Evolutionary conservation across 2,113 vertebrate species (phyloP), one percentile per base, ranked within the genome.

Genomic region (Sinocyclocheilus rhinocerous): DNA sequence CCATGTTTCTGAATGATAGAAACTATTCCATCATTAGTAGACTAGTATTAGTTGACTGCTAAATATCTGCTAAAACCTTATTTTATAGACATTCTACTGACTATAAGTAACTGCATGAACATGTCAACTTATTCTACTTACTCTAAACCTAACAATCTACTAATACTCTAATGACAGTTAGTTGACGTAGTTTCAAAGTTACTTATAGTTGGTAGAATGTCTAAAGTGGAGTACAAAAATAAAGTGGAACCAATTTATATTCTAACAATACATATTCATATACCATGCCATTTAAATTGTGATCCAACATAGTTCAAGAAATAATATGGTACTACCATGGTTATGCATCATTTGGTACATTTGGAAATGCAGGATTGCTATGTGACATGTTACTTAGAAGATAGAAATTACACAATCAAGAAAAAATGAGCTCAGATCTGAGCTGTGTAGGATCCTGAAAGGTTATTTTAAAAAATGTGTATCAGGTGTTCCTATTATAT

Each of bases 401-500:
- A 15, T 12, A 26, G 8, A 26, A 65, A n/a, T 65, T 12, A 20
- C 55, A 57, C 0, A 0, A 69, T 69, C 29, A 36, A 69, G 16
- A 36, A 20, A 45, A 20, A 22, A 22, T 39, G 9, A 42, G 33
- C 33, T 72, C 69, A 39, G 33, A 39, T 22, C 69, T 22, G 33
- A 72, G 9, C 33, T 72, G 69, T 72, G 39, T 75, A 75, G 42
- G 72, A 26, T 76, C 4, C n/a, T 50, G 22, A 76, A 76, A 48
- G 22, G 42, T 24, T 76, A 50, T 76, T 76, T 50, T 9, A 12
- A 76, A n/a, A 76, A 76, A 76, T 48, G n/a, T 26, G 22, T 76
- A n/a, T 76, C n/a, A 76, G 72, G 42, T 45, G 36, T n/a, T 42
- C 70, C 36, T 73, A n/a, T 73, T 73, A 45, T 73, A 73, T 42